Conservation (phyloP, 1,140 invertebrate species). For the Drosophila trapezifrons region DNA sequence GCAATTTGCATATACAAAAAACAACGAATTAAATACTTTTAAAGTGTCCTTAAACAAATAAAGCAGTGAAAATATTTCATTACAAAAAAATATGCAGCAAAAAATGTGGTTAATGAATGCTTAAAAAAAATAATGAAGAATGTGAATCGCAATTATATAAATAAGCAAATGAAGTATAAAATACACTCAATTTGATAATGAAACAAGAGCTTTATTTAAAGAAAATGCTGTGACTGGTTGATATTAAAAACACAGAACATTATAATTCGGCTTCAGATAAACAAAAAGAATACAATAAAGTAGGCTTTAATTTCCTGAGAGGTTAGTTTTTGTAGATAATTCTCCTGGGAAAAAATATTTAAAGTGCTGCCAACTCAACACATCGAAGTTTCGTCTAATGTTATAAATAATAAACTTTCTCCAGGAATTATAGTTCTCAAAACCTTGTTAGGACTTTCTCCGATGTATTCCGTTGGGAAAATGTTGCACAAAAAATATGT, state of each 20-base stretch:
- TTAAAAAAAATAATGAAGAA: background rate
- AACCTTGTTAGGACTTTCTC: background rate
- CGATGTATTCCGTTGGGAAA: background rate
- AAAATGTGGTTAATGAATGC: background rate
- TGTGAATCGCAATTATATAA: slow-evolving; percentile 1
- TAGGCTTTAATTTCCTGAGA: too few relatives aligned
- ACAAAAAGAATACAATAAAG: background rate
- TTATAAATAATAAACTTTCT: too few relatives aligned
- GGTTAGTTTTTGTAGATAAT: too few relatives aligned
- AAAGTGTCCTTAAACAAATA: slow-evolving; percentile 17
- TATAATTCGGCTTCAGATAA: too few relatives aligned
- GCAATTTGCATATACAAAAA: background rate
- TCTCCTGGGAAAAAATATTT: too few relatives aligned
- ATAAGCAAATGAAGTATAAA: slow-evolving; percentile 3
- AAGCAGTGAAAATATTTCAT: background rate
- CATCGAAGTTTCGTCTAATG: too few relatives aligned
- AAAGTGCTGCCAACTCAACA: too few relatives aligned
- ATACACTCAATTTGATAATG: background rate
- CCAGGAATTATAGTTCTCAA: too few relatives aligned
- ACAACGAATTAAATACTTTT: background rate
- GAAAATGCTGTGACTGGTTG: background rate
- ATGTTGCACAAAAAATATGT: background rate
- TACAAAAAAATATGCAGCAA: background rate
- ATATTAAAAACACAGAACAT: too few relatives aligned
- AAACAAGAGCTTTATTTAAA: background rate